phyloP scores from a whole-genome alignment of 2,888 invertebrate genomes.

The Sphaerophoria taeniata region DNA sequence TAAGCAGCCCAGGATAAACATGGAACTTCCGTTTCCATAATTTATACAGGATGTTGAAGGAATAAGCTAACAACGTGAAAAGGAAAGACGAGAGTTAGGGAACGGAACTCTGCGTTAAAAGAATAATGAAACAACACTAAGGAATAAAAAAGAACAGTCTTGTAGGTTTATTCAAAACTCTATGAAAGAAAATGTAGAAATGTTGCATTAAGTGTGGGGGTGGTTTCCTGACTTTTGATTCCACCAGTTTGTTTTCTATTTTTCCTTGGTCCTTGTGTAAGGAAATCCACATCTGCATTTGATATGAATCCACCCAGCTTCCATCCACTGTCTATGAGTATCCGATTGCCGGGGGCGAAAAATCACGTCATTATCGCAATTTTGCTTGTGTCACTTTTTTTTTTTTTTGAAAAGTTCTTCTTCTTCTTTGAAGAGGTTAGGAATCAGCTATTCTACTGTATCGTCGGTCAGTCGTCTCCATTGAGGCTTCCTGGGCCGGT shows the following conservation, averaged over 20 bases:
- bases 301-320: constrained; percentile 47
- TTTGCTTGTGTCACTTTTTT: constrained; percentile 70
- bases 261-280: not conserved
- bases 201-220: constrained; percentile 70
- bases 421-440: constrained; percentile 15
- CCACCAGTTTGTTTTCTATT: constrained; percentile 11
- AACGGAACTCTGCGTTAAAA: constrained; percentile 57
- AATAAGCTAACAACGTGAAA: constrained; percentile 60
- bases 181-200: constrained; percentile 56
- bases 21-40: constrained; percentile 72
- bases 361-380: constrained; percentile 75
- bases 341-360: constrained; percentile 58
- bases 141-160: constrained; percentile 1
- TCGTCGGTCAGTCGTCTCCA: too few relatives aligned
- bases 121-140: constrained; percentile 39
- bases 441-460: not conserved
- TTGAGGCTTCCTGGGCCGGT: constrained; percentile 32
- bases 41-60: constrained; percentile 64
- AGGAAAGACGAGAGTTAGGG: constrained; percentile 30
- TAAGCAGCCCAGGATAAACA: constrained; percentile 61
- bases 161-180: constrained; percentile 27
- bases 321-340: not conserved
- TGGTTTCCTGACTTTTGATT: constrained; percentile 64
- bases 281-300: constrained; percentile 60
- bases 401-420: constrained; percentile 28